phyloP scores from a whole-genome alignment of 2,113 vertebrate genomes.

The Hoplias malabaricus region DNA sequence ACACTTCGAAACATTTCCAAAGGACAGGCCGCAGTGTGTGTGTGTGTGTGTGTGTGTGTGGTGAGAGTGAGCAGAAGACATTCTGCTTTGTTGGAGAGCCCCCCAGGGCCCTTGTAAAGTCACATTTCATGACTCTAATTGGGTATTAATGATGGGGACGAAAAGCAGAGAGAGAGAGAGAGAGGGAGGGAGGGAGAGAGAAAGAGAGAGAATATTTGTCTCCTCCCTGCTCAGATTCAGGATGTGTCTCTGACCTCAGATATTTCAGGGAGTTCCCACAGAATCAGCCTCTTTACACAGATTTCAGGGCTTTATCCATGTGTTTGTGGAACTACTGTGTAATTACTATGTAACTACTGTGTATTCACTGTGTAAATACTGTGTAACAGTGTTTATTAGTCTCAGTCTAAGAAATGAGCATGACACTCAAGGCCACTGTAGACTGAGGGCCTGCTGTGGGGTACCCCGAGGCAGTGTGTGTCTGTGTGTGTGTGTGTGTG shows the following conservation, averaged over 20 bases:
- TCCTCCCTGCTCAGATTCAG: background rate
- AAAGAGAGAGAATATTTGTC: background rate
- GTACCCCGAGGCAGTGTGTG: too few relatives aligned
- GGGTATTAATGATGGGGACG: slow-evolving; percentile 36
- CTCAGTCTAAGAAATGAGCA: too few relatives aligned
- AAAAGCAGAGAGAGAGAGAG: slow-evolving; percentile 24
- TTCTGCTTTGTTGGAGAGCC: slow-evolving; percentile 33
- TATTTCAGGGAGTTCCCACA: slow-evolving; percentile 39
- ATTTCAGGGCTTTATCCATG: too few relatives aligned
- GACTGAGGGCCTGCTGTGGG: too few relatives aligned
- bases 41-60: too few relatives aligned
- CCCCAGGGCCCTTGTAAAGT: background rate
- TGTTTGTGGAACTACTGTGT: too few relatives aligned
- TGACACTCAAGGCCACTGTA: too few relatives aligned
- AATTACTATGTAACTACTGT: too few relatives aligned
- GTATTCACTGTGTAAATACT: too few relatives aligned
- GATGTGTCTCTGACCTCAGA: slow-evolving; percentile 44
- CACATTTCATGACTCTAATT: slow-evolving; percentile 42
- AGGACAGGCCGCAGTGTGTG: slow-evolving; percentile 10
- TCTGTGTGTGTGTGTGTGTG: too few relatives aligned
- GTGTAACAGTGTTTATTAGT: too few relatives aligned
- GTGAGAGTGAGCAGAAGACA: slow-evolving; percentile 13
- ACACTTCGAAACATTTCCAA: background rate
- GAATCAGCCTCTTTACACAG: background rate
- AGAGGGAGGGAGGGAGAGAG: background rate